Base-by-base conservation (phyloP, 2,113 vertebrate species). In the Psittacus erithacus region DNA sequence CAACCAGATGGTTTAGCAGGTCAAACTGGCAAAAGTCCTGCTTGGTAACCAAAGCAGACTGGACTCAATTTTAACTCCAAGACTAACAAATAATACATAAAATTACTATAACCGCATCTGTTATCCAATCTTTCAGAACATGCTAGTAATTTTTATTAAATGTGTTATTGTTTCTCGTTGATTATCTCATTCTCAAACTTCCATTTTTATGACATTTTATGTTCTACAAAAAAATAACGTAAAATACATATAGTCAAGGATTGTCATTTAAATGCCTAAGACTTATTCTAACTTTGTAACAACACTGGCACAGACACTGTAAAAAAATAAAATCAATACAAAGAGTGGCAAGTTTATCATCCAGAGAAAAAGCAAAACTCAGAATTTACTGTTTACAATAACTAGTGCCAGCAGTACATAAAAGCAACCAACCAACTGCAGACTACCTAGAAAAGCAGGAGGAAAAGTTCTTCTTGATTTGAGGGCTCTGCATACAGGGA, bases 21-120 rank as follows among this genome's bases (percentile, higher is more conserved):
- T 96, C 90, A 95, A 50, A 90, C 77, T 83, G 91, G 91, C 93
- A 92, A 12, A 96, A 85, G 69, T 64, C 87, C 73, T 93, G 68
- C 47, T 80, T 28, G 33, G 65, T 95, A 94, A 74, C 62, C 81
- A 82, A 93, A 86, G 70, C 31, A 85, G 52, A 76, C 35, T 71
- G 19, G 19, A 63, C 55, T 91, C 75, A 60, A 65, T 69, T 95
- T 95, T 90, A 88, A 95, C 91, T 93, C 82, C 53, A 77, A 95
- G 41, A 84, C 44, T 90, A 97, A 97, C 31, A 83, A 93, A 95
- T 97, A 44, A 28, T 11, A 71, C 19, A 65, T 15, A 79, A 64
- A 86, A 92, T 88, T 6, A 83, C 8, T 94, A 8, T 17, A 92
- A 95, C 7, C 78, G 28, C 18, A 78, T 65, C 74, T 71, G 17